Evolutionary conservation across 2,888 invertebrate genomes (phyloP).

Genomic region (Neuroscelio doddi): DNA sequence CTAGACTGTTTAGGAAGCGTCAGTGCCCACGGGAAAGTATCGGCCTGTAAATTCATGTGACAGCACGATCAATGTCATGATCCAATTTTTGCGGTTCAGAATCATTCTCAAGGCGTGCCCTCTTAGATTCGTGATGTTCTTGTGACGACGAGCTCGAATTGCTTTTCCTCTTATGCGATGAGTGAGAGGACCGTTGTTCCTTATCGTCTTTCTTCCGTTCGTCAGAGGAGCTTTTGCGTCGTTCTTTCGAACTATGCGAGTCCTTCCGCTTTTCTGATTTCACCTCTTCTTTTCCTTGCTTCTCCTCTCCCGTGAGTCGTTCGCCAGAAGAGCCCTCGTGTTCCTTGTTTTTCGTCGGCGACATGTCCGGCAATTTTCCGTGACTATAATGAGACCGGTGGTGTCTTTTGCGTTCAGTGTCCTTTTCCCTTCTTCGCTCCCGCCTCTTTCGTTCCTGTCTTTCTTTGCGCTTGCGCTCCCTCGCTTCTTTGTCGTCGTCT

Average conservation of each 20-base stretch:
- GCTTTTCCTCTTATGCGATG: conserved; percentile 57
- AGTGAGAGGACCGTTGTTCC: conserved; percentile 15
- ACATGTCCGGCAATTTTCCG: conserved; percentile 10
- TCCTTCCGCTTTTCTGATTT: conserved; percentile 33
- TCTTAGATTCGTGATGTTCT: conserved; percentile 58
- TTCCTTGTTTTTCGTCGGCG: conserved; percentile 9
- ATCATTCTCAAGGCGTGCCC: conserved; percentile 13
- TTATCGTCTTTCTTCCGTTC: conserved; percentile 29
- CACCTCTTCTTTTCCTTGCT: conserved; percentile 26
- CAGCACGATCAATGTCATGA: neutral
- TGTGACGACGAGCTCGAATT: conserved; percentile 51
- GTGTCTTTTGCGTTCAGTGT: conserved; percentile 46
- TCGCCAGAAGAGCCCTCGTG: conserved; percentile 1
- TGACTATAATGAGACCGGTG: conserved; percentile 23
- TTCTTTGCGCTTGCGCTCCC: conserved; percentile 42
- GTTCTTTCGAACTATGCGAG: conserved; percentile 35
- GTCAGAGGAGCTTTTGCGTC: conserved; percentile 32
- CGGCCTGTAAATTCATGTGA: too few species aligned
- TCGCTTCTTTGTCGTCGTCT: conserved; percentile 54
- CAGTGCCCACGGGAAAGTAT: too few species aligned
- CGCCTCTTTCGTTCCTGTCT: conserved; percentile 45
- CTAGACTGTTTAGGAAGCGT: too few species aligned
- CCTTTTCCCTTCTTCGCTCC: conserved; percentile 27
- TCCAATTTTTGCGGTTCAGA: neutral
- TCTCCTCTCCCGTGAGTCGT: conserved; percentile 16